phyloP scores from a whole-genome alignment of 2,113 vertebrate genomes.

The Alethe diademata region DNA sequence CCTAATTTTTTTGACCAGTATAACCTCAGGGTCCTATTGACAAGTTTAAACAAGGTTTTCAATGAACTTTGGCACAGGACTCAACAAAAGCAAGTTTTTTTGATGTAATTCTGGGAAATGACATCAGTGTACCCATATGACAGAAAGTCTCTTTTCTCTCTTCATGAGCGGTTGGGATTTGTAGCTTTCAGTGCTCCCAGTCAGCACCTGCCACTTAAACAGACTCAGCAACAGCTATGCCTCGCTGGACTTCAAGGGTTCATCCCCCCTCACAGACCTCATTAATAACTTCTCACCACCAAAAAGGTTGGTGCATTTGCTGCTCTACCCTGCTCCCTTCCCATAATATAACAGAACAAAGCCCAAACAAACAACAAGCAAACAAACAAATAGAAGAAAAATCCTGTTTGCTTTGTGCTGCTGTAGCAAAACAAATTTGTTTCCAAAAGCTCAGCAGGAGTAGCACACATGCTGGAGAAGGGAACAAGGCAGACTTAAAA shows the following conservation, averaged over 20 bases:
- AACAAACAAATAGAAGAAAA: background rate
- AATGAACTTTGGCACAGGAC: background rate
- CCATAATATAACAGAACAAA: background rate
- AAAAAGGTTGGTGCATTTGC: background rate
- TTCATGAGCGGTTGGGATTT: background rate
- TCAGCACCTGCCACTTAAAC: background rate
- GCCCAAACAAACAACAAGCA: background rate
- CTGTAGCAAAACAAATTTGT: background rate
- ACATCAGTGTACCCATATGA: fast-evolving
- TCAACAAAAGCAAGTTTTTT: background rate
- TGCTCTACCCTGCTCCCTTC: background rate
- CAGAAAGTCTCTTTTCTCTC: background rate
- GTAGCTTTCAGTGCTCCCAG: background rate
- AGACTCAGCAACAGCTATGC: background rate
- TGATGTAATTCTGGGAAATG: background rate
- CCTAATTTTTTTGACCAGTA: background rate
- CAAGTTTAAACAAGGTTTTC: background rate
- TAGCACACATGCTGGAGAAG: background rate
- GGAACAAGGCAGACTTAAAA: background rate
- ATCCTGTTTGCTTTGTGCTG: background rate
- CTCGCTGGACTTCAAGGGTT: background rate
- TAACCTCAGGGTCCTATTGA: background rate
- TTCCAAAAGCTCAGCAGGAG: background rate
- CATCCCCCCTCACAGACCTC: background rate
- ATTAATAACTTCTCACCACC: background rate